A percentile compares a stretch with the other conserved stretches of the same genome.
These are phyloP conservation scores for Lepidochrysops patricia DNA, from an alignment of 2,888 invertebrate genomes.

Conservation along the genomic window DNA sequence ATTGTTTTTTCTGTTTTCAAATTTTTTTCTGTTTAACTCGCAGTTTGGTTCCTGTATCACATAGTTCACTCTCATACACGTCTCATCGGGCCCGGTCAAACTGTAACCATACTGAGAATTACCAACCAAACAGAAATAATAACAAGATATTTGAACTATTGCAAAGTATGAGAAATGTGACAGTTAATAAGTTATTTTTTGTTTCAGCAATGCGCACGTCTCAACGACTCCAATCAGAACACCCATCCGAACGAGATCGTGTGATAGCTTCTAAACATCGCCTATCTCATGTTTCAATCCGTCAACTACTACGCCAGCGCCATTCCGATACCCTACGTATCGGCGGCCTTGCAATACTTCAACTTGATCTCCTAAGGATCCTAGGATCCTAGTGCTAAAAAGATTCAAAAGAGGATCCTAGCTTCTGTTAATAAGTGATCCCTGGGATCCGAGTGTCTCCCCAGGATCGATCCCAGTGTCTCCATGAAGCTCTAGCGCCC, in stretches of 20 bases:
- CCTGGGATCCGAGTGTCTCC: not conserved
- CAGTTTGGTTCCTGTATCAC: too few relatives aligned
- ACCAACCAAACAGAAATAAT: too few relatives aligned
- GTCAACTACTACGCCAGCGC: slow-evolving; percentile 73
- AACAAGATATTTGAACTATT: too few relatives aligned
- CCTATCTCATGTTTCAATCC: slow-evolving; percentile 79
- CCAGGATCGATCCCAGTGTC: slow-evolving; percentile 27
- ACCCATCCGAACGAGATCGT: slow-evolving; percentile 89
- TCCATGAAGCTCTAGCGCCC: slow-evolving; percentile 34
- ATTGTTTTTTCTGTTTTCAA: too few relatives aligned
- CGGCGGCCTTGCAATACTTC: slow-evolving; percentile 56
- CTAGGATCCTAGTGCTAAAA: slow-evolving; percentile 32
- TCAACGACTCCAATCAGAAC: slow-evolving; percentile 88
- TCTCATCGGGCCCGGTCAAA: too few relatives aligned
- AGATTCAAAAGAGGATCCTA: too few relatives aligned
- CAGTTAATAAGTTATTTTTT: not conserved
- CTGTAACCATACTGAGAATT: too few relatives aligned
- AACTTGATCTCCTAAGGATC: slow-evolving; percentile 54
- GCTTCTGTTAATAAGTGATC: too few relatives aligned
- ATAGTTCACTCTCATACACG: too few relatives aligned
- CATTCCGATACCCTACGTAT: slow-evolving; percentile 65
- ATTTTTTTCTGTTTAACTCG: too few relatives aligned
- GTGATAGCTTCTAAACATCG: slow-evolving; percentile 83
- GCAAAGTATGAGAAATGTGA: not conserved
- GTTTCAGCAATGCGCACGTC: slow-evolving; percentile 85